phyloP scores from a whole-genome alignment of 2,888 invertebrate species.

The Yponomeuta plumbellus region DNA sequence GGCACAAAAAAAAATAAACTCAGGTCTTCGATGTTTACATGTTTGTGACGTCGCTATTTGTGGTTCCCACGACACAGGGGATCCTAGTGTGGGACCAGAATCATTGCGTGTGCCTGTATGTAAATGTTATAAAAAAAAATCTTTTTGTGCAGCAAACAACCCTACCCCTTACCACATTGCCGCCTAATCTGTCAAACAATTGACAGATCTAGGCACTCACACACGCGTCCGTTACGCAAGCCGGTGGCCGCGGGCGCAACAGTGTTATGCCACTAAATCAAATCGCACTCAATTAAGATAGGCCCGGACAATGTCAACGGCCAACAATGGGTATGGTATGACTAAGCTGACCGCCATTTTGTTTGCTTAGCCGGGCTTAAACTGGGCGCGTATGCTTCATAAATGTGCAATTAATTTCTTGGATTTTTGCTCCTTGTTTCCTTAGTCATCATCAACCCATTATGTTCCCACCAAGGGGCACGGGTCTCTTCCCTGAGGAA shows the following conservation, averaged over 20 bases:
- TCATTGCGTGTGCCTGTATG: too few species aligned
- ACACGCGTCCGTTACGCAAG: conserved; percentile 6
- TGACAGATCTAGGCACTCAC: background rate
- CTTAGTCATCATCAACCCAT: too few species aligned
- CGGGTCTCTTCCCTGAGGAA: too few species aligned
- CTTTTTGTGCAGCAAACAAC: background rate
- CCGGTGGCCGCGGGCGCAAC: background rate
- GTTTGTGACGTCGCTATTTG: too few species aligned
- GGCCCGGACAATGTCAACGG: conserved; percentile 61
- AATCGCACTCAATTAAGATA: conserved; percentile 74
- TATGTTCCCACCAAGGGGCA: too few species aligned
- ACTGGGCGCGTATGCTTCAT: conserved; percentile 28
- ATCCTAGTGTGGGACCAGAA: too few species aligned
- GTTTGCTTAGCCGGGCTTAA: conserved; percentile 65
- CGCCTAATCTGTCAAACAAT: background rate
- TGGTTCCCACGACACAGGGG: too few species aligned
- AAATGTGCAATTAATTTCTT: background rate
- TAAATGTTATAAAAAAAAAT: too few species aligned
- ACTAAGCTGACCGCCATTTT: conserved; percentile 46
- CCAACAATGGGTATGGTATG: conserved; percentile 51
- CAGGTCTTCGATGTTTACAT: too few species aligned
- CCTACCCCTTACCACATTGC: background rate
- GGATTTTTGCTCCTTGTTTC: background rate
- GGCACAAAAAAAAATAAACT: too few species aligned
- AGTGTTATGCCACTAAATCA: conserved; percentile 60